Evolutionary conservation across 2,113 vertebrate species (phyloP).

Genomic region (Atrichornis clamosus): DNA sequence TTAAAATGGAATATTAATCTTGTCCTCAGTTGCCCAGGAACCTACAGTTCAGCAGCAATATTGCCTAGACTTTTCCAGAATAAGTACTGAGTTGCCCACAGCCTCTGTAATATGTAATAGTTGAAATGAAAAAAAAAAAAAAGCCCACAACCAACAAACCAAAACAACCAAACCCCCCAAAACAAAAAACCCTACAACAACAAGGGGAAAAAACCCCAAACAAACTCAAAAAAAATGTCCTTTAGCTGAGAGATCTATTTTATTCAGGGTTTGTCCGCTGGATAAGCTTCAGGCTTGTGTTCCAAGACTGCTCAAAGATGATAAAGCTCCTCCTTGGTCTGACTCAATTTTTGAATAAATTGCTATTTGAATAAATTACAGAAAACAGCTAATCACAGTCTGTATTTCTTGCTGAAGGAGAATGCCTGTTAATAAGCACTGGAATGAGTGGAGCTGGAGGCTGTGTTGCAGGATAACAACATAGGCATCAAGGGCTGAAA

Average conservation of each 20-base stretch:
- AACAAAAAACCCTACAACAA: neutral
- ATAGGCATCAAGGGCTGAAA: neutral
- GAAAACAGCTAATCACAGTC: neutral
- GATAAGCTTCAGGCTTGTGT: neutral
- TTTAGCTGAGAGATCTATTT: neutral
- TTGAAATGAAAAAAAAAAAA: neutral
- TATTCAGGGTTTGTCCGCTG: neutral
- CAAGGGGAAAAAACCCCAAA: rapidly evolving
- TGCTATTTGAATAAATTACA: neutral
- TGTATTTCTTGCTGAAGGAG: neutral
- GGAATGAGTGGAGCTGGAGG: neutral
- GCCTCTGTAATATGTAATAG: neutral
- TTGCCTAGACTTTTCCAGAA: neutral
- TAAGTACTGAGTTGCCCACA: neutral
- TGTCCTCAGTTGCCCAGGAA: neutral
- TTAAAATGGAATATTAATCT: neutral
- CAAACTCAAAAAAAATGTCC: no score
- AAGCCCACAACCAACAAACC: neutral
- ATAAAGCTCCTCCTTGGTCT: constrained; percentile 26
- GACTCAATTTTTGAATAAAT: neutral
- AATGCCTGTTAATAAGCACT: neutral
- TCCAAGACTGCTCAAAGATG: neutral
- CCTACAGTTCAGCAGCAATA: neutral
- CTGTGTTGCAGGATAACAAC: neutral
- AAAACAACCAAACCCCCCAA: neutral